Base-by-base conservation (phyloP, 2,113 vertebrate species). In the Penelope pileata region DNA sequence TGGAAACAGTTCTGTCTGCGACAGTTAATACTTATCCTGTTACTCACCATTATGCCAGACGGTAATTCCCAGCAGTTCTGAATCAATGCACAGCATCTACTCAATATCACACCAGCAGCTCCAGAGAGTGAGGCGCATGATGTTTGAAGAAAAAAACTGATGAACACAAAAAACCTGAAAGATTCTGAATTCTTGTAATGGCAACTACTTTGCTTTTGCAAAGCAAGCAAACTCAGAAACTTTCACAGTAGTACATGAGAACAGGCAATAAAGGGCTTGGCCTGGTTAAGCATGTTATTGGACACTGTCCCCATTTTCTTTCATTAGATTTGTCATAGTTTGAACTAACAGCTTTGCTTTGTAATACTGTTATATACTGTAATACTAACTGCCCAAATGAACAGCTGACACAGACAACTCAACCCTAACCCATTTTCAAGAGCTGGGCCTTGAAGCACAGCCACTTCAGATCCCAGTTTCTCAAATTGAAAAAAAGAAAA, bases 11-110 rank as follows among this genome's bases (percentile, higher is more conserved):
- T 83, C n/a, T 40, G 34, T 86, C 74, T 76, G 30, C 6, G 42
- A 12, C 42, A 78, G 23, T 91, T 90, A 85, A 63, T 92, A 83
- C 74, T 82, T 79, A 90, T 29, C 42, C 67, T 82, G 48, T 95
- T 81, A 91, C 83, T 56, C n/a, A 43, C 56, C 34, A 42, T 45
- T 79, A 34, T 78, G 66, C 70, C 76, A 83, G 78, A 36, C 12
- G 5, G 42, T 72, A 92, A 88, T 83, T 90, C 66, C 54, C 64
- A 88, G 45, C 45, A 94, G 81, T 74, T 75, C 77, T 82, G 74
- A 93, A 95, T 94, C 81, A 53, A 74, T 60, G 58, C 0, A 0
- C 30, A 66, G 30, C 56, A 29, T 90, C 79, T 91, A 27, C 81
- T 83, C 38, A 29, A 40, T 78, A 94, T 54, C 29, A 50, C 15